Percentiles rank a stretch among this genome's conserved stretches.
Conservation (phyloP, 2,797 vertebrate species). For the Halcyon leucocephala region DNA sequence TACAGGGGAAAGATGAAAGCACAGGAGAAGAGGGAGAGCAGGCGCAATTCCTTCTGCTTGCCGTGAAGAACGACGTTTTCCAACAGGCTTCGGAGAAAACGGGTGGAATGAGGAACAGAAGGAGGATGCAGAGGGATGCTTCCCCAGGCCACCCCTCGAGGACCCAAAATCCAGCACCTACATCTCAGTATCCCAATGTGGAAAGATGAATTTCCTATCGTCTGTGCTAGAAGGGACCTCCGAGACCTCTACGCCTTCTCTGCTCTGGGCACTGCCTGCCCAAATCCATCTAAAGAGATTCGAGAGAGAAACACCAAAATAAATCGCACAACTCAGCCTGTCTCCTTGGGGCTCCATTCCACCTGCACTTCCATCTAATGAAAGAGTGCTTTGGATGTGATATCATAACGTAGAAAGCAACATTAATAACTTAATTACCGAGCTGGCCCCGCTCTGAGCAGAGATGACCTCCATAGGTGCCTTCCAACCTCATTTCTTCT, state of each 20-base stretch:
- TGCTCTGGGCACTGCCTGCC: not conserved
- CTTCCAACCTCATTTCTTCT: not conserved
- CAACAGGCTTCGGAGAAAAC: not conserved
- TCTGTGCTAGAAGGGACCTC: not conserved
- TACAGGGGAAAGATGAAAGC: not conserved
- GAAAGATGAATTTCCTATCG: not conserved
- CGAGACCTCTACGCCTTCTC: not conserved
- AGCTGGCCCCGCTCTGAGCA: not conserved
- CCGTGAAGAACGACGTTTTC: not conserved
- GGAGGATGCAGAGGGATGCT: not conserved
- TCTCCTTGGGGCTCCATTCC: not conserved
- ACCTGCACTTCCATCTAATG: not conserved
- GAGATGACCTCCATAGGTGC: not conserved
- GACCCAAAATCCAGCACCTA: not conserved
- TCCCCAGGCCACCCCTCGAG: too few relatives aligned
- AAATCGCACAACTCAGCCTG: too few relatives aligned
- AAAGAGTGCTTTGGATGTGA: fast-evolving
- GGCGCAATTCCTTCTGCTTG: not conserved
- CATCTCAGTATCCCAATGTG: fast-evolving
- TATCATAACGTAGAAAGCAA: not conserved
- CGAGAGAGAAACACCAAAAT: too few relatives aligned
- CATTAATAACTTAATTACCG: not conserved
- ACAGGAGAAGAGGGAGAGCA: not conserved
- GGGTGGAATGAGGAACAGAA: not conserved
- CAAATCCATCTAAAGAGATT: not conserved